Evolutionary conservation across 2,888 invertebrate species (phyloP), one percentile per base, ranked within the genome.

Genomic region (Cenopis cana): DNA sequence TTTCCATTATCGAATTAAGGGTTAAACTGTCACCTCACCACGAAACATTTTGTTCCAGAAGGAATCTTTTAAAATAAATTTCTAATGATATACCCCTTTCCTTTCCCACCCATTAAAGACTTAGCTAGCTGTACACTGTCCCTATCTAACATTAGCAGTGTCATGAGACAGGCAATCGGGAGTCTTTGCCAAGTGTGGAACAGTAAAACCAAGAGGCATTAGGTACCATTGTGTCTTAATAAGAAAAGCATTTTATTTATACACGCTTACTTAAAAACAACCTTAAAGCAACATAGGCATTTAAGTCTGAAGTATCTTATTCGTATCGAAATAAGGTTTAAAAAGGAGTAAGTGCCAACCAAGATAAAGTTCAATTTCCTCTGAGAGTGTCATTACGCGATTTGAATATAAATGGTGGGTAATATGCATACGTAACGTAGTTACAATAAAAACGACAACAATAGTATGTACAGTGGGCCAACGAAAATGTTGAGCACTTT

Each of bases 351-450:
- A 17, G 8, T 0, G 29, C 17, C 10, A 12, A 49, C 8, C 6
- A n/a, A 12, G 0, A 17, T 33, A 36, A 29, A 17, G 29, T 18
- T 11, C 18, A 36, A 36, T 17, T 18, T 56, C 17, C 36, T 10
- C 3, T 4, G n/a, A 11, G 11, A 2, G 36, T 56, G 18, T 3
- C 14, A 24, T 24, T 3, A 46, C 41, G 59, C 24, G 60, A 46
- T 61, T 29, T 61, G 60, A 61, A 61, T 61, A 49, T 29, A 61
- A 29, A 46, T 59, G 14, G 60, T 46, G n/a, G 1, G 41, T 46
- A 14, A 46, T 41, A 12, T 10, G 11, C 20, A 17, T 41, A 20
- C 8, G 20, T n/a, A n/a, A 24, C 4, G 24, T 24, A 24, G 46
- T 29, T 33, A 33, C 33, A 33, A 6, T 5, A 61, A 60, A 20